Base-by-base conservation (phyloP, 2,113 vertebrate genomes). In the Dendropsophus ebraccatus region DNA sequence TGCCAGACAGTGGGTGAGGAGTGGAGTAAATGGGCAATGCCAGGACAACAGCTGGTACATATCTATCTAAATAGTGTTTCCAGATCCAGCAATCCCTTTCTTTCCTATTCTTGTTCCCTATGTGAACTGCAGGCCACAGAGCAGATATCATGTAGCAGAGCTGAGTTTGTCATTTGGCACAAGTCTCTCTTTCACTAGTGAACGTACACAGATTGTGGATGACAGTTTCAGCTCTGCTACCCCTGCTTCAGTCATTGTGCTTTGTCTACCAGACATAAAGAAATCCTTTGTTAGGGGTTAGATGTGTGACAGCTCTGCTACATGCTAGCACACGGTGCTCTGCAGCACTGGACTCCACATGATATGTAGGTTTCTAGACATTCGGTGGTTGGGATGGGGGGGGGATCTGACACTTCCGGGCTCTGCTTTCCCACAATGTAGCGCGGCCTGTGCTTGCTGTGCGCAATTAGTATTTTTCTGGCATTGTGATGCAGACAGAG, bases 401-500 rank as follows among this genome's bases (percentile, higher is more conserved):
- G 0, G 52, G 60, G n/a, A 41, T n/a, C 52, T 81, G 78, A 81
- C 76, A 86, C 54, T 86, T 86, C 85, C 78, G 85, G 85, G 85
- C 78, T 56, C 62, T 60, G 67, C 65, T 54, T 74, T 81, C 77
- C 85, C 85, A 81, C 52, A 58, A 86, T 80, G 62, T 60, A 86
- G 35, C 49, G 52, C 67, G 78, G 77, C 62, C 84, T 73, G 67
- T 7, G 28, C 85, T 81, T n/a, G 77, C 67, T 74, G 67, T 74
- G 85, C 80, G 77, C 85, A 81, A 93, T 94, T 92, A 93, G 93
- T 91, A 92, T 93, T 90, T 93, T 94, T 93, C 91, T 90, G 89
- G 92, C 93, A 94, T 94, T 94, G 93, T 93, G 94, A 94, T 95
- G 93, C 93, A 94, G 94, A 90, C 92, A 90, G 92, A 90, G 92